Evolutionary conservation across 2,113 vertebrate species (phyloP), one percentile per base, ranked within the genome.

Genomic region (Trinectes maculatus): DNA sequence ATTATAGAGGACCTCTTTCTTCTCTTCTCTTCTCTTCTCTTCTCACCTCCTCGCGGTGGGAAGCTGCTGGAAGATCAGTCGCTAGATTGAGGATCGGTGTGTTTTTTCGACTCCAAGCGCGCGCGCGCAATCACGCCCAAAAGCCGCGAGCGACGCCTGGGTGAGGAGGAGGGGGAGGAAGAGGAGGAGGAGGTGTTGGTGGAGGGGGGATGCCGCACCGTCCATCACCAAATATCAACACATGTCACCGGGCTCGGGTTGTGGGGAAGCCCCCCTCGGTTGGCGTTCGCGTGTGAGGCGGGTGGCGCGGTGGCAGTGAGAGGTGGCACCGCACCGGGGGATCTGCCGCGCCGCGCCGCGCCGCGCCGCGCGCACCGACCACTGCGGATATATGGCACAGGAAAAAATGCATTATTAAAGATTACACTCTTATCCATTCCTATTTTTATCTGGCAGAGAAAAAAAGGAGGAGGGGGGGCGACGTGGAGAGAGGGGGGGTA

Each of bases 161-260:
- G 66, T 46, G 79, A 74, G 60, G 80, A 77, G 62, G 80, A 71
- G 73, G 71, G n/a, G 58, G 70, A 18, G 48, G 68, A 67, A 21
- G 58, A 63, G 46, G 67, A 59, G 62, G 68, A 52, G 64, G 67
- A 64, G 31, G 49, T 47, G 44, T 58, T 16, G 13, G n/a, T 11
- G 8, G 36, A n/a, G 37, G 65, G 69, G 83, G 83, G 79, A 77
- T 89, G 84, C 89, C 82, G 89, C 89, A 90, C 83, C 84, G 87
- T 89, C 77, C 87, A 90, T 87, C 82, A 84, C 76, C 83, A 87
- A 90, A 88, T 86, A 90, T 91, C 86, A 90, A 91, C 89, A 91
- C 86, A 90, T 91, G 89, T 90, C 80, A 89, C 74, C 83, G 60
- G 80, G 76, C 82, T 83, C 69, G 72, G 80, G 56, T 87, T 89